phyloP scores from a whole-genome alignment of 2,113 vertebrate species.

The Elanus axillaris region DNA sequence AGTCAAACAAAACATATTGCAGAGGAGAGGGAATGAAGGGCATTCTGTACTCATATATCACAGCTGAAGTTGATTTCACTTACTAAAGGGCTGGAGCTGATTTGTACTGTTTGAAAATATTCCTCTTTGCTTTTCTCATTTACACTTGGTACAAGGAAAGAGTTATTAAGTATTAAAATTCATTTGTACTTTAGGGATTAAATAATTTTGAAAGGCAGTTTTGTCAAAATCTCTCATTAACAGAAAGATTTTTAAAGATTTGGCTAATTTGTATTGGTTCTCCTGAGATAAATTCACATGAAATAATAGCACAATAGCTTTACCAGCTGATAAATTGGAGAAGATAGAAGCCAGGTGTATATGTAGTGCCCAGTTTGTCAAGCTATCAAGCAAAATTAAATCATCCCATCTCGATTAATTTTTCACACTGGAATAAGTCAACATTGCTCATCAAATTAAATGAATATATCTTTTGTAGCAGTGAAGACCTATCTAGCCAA shows the following conservation, averaged over 20 bases:
- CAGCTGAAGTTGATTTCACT: not conserved
- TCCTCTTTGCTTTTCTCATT: not conserved
- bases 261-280: not conserved
- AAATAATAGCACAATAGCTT: not conserved
- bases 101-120: not conserved
- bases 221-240: not conserved
- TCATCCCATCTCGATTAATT: not conserved
- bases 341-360: not conserved
- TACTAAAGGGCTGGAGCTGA: not conserved
- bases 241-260: not conserved
- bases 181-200: not conserved
- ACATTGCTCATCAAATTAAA: not conserved
- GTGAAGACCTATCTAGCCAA: not conserved
- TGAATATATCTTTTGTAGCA: not conserved
- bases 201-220: not conserved
- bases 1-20: not conserved
- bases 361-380: not conserved
- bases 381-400: not conserved
- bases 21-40: not conserved
- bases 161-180: not conserved
- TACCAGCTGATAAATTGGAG: accelerated
- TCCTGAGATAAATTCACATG: not conserved
- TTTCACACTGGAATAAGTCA: not conserved
- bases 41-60: not conserved
- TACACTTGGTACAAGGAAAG: not conserved